Base-by-base conservation (phyloP, 1,140 invertebrate species). In the Trichonephila inaurata region DNA sequence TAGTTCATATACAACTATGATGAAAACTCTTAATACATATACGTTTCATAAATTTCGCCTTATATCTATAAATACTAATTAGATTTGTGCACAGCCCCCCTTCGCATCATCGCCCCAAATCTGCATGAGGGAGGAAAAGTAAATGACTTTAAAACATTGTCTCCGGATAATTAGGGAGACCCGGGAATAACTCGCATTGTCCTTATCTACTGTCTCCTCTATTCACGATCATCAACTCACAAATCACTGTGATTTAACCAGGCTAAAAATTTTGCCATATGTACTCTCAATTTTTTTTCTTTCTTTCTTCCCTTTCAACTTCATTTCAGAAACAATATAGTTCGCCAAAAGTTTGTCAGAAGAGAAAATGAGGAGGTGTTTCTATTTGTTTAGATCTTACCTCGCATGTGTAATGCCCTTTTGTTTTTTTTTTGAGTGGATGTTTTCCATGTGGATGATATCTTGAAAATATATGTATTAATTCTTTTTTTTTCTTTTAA, bases 71-170 rank as follows among this genome's bases (percentile, higher is more conserved):
- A 77, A 77, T 3, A 40, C 16, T 2, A 40, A 1, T 16, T 58
- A 58, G 16, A 85, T 85, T 85, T 85, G 44, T 89, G n/a, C 19
- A 24, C 58, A 24, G 1, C 61, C 92, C 92, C 90, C 28, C 19
- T 81, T 18, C 28, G 21, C 28, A 18, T 81, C 85, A 82, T 93
- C 92, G 92, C 86, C 92, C 92, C 87, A 88, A 93, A 93, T 93
- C 92, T 93, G 92, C 92, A 88, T 93, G 92, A 88, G 92, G 92
- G 92, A 93, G 92, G 85, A 88, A 89, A 93, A 93, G 85, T 89
- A 93, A 93, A 93, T 89, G 92, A 93, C 92, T 93, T 93, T 93
- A 93, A 93, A 93, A 93, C 92, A 93, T 93, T 93, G 92, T 93
- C 92, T 93, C 85, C 33, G 69, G 83, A 88, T 93, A 93, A 93